Evolutionary conservation across 1,140 invertebrate genomes (phyloP).

Genomic region (Thaumetopoea pityocampa): DNA sequence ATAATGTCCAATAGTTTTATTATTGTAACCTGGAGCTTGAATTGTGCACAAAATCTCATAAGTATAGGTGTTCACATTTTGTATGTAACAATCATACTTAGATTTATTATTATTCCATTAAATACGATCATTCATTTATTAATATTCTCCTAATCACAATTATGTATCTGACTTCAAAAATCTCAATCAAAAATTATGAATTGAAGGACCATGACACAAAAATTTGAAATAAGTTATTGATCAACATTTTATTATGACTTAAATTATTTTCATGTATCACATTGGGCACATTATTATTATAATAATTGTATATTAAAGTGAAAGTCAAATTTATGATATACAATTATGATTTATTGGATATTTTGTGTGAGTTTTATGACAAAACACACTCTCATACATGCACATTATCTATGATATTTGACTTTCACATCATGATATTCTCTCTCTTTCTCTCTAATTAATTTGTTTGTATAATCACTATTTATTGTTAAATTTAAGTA

Average conservation of each 20-base stretch:
- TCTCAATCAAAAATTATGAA: constrained; percentile 49
- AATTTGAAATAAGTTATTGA: constrained; percentile 48
- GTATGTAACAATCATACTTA: constrained; percentile 22
- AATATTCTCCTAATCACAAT: constrained; percentile 7
- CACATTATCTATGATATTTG: constrained; percentile 24
- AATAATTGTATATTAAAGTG: constrained; percentile 30
- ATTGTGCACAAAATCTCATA: constrained; percentile 65
- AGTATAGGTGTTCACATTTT: constrained; percentile 34
- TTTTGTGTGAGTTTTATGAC: constrained; percentile 9
- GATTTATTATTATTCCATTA: constrained; percentile 20
- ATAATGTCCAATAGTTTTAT: constrained; percentile 23
- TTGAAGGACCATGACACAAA: constrained; percentile 58
- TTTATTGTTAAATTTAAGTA: constrained; percentile 74
- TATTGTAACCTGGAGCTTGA: constrained; percentile 42
- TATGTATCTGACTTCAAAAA: constrained; percentile 21
- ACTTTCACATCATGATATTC: constrained; percentile 61
- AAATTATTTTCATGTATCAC: constrained; percentile 31
- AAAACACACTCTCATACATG: constrained; percentile 11
- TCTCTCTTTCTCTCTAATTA: constrained; percentile 76
- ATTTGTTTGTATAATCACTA: constrained; percentile 65
- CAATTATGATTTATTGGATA: constrained; percentile 12
- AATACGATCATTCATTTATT: constrained; percentile 13
- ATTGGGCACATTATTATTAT: constrained; percentile 37
- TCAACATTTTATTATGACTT: constrained; percentile 63
- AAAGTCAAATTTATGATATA: constrained; percentile 35